These are phyloP conservation scores for Adrianichthys oophorus DNA, from an alignment of 2,797 vertebrate species.

Conservation along the genomic window DNA sequence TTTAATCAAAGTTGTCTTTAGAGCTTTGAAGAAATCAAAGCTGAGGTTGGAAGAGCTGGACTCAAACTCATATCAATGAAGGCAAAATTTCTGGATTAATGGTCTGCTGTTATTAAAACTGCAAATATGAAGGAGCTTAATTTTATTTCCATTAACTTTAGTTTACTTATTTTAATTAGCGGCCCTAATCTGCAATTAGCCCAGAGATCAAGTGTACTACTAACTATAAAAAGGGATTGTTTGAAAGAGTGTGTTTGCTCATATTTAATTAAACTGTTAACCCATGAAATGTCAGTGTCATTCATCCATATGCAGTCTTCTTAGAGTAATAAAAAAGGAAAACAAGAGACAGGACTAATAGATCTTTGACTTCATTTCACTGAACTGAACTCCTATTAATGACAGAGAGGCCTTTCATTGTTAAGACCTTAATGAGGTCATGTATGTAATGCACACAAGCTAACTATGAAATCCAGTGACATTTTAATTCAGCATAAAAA, in stretches of 20 bases:
- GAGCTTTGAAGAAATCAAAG: conserved; percentile 28
- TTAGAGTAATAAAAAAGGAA: conserved; percentile 46
- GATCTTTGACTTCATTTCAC: conserved; percentile 43
- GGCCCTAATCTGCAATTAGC: conserved; percentile 81
- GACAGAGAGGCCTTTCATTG: conserved; percentile 23
- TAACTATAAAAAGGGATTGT: conserved; percentile 62
- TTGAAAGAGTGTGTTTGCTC: conserved; percentile 70
- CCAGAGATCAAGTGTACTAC: conserved; percentile 74
- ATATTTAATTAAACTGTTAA: conserved; percentile 79
- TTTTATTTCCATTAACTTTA: conserved; percentile 73
- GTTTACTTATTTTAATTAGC: conserved; percentile 81
- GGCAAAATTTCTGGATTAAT: conserved; percentile 60
- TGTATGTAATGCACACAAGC: conserved; percentile 14
- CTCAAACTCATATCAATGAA: conserved; percentile 46
- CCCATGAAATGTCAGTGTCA: conserved; percentile 72
- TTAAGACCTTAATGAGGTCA: not conserved
- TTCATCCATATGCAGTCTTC: conserved; percentile 47
- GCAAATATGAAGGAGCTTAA: conserved; percentile 61
- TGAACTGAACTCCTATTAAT: conserved; percentile 31
- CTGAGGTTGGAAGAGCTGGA: conserved; percentile 31
- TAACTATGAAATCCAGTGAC: not conserved
- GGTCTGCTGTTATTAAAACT: conserved; percentile 61
- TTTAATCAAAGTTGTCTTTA: conserved; percentile 54
- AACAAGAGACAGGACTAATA: conserved; percentile 28
- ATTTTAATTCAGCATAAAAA: not conserved